Conservation (phyloP, 53 echinoderm and acorn worm genomes). For the Hippasteria phrygiana region DNA sequence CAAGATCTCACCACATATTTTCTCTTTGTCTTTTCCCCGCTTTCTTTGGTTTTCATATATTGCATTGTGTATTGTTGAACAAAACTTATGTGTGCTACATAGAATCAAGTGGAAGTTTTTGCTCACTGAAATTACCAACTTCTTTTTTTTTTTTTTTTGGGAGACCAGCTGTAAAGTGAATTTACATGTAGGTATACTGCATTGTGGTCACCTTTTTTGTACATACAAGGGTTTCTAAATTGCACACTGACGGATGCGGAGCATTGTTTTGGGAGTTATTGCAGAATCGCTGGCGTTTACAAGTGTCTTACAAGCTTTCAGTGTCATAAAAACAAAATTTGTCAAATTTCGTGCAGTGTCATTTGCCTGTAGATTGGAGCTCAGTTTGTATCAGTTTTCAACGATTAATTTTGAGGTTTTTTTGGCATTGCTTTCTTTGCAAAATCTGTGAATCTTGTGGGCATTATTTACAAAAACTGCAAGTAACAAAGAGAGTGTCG, state of each 20-base stretch:
- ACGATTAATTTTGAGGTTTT: too few species aligned
- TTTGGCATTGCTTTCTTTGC: too few species aligned
- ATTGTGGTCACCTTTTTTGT: background rate
- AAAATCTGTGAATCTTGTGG: too few species aligned
- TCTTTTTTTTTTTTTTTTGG: background rate
- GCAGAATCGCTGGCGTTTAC: background rate
- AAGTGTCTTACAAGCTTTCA: background rate
- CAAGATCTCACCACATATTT: background rate
- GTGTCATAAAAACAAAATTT: too few species aligned
- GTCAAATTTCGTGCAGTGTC: too few species aligned
- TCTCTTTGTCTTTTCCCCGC: background rate
- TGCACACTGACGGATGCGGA: background rate
- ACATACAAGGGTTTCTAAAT: background rate
- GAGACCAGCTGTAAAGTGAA: background rate
- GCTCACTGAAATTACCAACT: background rate
- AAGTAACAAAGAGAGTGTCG: too few species aligned
- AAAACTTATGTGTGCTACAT: slow-evolving; percentile 19
- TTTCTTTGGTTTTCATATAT: background rate
- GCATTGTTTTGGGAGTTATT: background rate
- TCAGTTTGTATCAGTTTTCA: too few species aligned
- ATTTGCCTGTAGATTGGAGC: too few species aligned
- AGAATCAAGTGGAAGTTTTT: background rate
- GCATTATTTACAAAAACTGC: too few species aligned
- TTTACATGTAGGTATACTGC: background rate
- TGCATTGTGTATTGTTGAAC: background rate